Percentiles rank a stretch among this genome's conserved stretches.
Evolutionary conservation across 2,113 vertebrate species (phyloP).

Genomic region (Ranitomeya variabilis): DNA sequence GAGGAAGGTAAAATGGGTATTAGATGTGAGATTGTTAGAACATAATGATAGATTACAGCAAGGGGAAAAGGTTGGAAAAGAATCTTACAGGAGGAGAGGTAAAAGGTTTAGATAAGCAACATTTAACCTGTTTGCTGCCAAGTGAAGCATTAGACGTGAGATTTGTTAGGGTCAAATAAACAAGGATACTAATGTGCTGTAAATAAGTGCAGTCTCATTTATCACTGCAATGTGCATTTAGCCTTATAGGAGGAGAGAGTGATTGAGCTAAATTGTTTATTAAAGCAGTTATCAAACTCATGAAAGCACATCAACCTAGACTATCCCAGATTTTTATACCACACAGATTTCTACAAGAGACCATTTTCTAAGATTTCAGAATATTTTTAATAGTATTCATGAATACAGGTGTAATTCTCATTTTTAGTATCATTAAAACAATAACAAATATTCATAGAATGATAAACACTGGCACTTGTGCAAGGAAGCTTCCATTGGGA

Average conservation of each 20-base stretch:
- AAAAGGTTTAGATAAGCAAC: conserved; percentile 42
- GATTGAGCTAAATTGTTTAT: background rate
- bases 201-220: conserved; percentile 37
- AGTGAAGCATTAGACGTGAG: conserved; percentile 14
- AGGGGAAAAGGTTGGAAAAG: conserved; percentile 33
- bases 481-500: too few species aligned
- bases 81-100: conserved; percentile 20
- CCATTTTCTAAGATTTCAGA: background rate
- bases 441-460: too few species aligned
- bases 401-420: background rate
- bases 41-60: conserved; percentile 46
- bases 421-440: background rate
- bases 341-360: background rate
- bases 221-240: conserved; percentile 12
- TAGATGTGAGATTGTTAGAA: conserved; percentile 48
- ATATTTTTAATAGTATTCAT: background rate
- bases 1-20: conserved; percentile 44
- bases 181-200: conserved; percentile 35
- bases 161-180: conserved; percentile 43
- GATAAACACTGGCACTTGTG: too few species aligned
- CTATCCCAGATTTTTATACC: too few species aligned
- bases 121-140: conserved; percentile 49
- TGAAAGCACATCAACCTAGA: background rate
- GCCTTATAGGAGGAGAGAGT: background rate
- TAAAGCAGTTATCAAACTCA: background rate